Evolutionary conservation across 2,113 vertebrate genomes (phyloP).

Genomic region (Thomomys bottae): DNA sequence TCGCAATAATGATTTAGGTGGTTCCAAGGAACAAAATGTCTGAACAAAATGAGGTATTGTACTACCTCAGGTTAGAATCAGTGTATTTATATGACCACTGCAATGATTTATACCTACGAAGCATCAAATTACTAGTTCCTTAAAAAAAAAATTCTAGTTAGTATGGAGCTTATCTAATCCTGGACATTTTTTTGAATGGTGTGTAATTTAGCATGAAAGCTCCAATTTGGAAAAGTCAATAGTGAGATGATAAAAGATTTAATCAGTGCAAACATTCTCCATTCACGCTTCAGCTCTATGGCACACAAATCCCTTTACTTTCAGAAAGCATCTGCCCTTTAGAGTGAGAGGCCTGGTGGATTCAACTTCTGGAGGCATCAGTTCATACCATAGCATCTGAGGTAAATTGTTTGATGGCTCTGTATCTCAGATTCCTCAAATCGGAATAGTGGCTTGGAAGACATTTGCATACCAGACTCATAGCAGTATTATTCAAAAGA

Average conservation of each 20-base stretch:
- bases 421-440: neutral
- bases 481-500: neutral
- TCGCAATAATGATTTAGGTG: neutral
- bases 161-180: neutral
- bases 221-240: neutral
- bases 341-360: neutral
- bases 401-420: neutral
- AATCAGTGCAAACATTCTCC: neutral
- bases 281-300: neutral
- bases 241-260: neutral
- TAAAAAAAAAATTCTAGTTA: neutral
- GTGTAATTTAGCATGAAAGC: neutral
- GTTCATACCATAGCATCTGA: neutral
- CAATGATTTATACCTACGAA: neutral
- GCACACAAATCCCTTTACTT: neutral
- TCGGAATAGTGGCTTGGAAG: neutral
- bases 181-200: conserved; percentile 6
- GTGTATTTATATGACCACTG: neutral
- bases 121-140: neutral
- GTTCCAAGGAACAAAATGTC: neutral
- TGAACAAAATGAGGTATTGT: neutral
- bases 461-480: neutral
- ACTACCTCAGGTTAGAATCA: neutral
- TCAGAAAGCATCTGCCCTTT: neutral
- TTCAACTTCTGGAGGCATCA: neutral